phyloP scores from a whole-genome alignment of 1,140 invertebrate species.

The Triops longicaudatus region DNA sequence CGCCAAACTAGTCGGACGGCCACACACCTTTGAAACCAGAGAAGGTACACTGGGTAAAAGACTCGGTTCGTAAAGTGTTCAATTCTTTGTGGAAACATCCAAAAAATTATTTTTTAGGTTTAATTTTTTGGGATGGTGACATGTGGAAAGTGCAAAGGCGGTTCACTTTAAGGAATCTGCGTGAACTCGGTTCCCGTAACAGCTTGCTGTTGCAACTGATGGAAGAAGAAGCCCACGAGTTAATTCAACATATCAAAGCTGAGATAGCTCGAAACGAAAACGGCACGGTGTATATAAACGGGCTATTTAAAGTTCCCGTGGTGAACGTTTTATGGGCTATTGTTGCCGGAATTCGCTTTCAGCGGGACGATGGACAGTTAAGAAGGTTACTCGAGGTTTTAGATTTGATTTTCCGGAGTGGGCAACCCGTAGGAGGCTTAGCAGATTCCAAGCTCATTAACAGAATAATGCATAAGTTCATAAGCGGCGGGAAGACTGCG shows the following conservation, averaged over 20 bases:
- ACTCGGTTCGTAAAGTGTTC: conserved; percentile 45
- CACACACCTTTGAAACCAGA: conserved; percentile 57
- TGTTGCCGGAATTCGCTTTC: conserved; percentile 18
- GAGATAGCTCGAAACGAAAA: not conserved
- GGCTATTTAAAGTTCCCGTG: conserved; percentile 23
- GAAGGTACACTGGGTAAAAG: conserved; percentile 58
- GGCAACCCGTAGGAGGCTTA: conserved; percentile 18
- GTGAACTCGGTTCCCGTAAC: conserved; percentile 62
- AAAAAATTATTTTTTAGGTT: not conserved
- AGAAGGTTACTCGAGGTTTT: conserved; percentile 52
- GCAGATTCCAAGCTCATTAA: not conserved
- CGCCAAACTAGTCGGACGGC: conserved; percentile 28
- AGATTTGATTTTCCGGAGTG: conserved; percentile 9
- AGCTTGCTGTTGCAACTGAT: conserved; percentile 37
- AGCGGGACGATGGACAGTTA: conserved; percentile 39
- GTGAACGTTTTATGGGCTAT: conserved; percentile 27
- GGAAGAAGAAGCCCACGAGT: conserved; percentile 34
- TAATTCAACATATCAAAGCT: conserved; percentile 18
- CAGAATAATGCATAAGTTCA: not conserved
- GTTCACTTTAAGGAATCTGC: conserved; percentile 56
- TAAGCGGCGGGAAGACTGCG: conserved; percentile 20
- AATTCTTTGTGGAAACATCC: not conserved
- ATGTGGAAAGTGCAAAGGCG: conserved; percentile 61
- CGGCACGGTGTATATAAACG: conserved; percentile 10
- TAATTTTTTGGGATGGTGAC: conserved; percentile 37